These are phyloP conservation scores for Lithodes maja DNA, from an alignment of 2,888 invertebrate species.

Conservation along the genomic window DNA sequence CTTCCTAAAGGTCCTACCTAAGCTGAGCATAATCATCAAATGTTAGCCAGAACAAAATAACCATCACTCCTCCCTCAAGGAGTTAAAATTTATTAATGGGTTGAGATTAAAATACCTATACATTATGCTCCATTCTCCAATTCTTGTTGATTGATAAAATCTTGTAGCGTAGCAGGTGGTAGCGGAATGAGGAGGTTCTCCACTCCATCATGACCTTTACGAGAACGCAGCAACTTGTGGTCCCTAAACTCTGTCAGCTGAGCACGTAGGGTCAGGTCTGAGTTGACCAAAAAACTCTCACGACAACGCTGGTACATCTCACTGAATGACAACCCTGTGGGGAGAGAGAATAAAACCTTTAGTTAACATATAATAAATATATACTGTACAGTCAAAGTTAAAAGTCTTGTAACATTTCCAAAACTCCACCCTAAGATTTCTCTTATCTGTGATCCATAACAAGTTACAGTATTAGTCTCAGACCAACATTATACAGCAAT, in stretches of 20 bases:
- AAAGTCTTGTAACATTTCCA: background rate
- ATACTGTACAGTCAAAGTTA: background rate
- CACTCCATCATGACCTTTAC: slow-evolving; percentile 86
- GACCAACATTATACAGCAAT: too few species aligned
- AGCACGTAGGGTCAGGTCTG: slow-evolving; percentile 91
- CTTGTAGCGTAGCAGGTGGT: slow-evolving; percentile 82
- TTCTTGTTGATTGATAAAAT: slow-evolving; percentile 79
- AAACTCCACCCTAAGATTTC: too few species aligned
- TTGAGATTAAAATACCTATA: background rate
- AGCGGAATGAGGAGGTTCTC: slow-evolving; percentile 89
- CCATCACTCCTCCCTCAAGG: too few species aligned
- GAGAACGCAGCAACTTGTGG: slow-evolving; percentile 91
- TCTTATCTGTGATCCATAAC: too few species aligned
- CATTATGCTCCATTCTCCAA: slow-evolving; percentile 11
- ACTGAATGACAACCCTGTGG: slow-evolving; percentile 88
- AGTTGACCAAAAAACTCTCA: slow-evolving; percentile 93
- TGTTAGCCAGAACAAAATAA: too few species aligned
- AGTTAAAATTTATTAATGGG: too few species aligned
- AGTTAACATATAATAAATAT: background rate
- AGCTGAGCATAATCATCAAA: too few species aligned
- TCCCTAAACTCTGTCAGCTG: slow-evolving; percentile 96
- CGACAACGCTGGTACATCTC: slow-evolving; percentile 89
- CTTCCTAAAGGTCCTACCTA: too few species aligned
- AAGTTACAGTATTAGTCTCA: too few species aligned
- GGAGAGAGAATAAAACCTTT: background rate